phyloP scores from a whole-genome alignment of 1,140 invertebrate species.

The Microplitis demolitor region DNA sequence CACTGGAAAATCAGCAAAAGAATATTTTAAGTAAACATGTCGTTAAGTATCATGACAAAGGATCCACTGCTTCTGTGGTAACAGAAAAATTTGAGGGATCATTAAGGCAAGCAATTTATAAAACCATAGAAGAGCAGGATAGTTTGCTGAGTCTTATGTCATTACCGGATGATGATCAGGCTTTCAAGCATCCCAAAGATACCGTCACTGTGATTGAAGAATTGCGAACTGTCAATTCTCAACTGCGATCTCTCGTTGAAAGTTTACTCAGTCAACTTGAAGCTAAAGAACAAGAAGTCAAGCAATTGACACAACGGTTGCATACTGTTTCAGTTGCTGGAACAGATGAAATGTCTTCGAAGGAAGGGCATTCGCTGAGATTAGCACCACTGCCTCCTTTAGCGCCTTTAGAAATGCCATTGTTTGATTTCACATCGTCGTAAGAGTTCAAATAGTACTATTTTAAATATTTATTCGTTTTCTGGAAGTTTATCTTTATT shows the following conservation, averaged over 20 bases:
- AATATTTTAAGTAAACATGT: slow-evolving; percentile 39
- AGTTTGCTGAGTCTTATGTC: slow-evolving; percentile 57
- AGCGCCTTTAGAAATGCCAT: slow-evolving; percentile 65
- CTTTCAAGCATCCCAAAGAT: slow-evolving; percentile 65
- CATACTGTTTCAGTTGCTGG: slow-evolving; percentile 35
- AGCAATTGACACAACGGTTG: slow-evolving; percentile 58
- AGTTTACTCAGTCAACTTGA: slow-evolving; percentile 67
- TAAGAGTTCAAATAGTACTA: slow-evolving; percentile 21
- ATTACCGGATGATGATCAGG: slow-evolving; percentile 43
- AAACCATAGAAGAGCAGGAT: slow-evolving; percentile 69
- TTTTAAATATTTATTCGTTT: no score
- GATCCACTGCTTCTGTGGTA: not conserved
- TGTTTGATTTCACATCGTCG: slow-evolving; percentile 60
- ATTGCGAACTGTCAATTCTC: slow-evolving; percentile 64
- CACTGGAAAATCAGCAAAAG: slow-evolving; percentile 62
- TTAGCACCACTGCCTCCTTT: slow-evolving; percentile 59
- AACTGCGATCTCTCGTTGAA: slow-evolving; percentile 64
- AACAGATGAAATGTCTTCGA: slow-evolving; percentile 37
- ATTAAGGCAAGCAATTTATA: slow-evolving; percentile 64
- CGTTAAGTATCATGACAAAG: slow-evolving; percentile 25
- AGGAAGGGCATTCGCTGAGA: slow-evolving; percentile 44
- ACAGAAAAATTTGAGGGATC: slow-evolving; percentile 54
- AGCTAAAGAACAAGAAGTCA: slow-evolving; percentile 64
- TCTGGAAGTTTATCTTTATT: no score
- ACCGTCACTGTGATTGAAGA: slow-evolving; percentile 67